Conservation (phyloP, 2,113 vertebrate species). For the Jacana jacana region DNA sequence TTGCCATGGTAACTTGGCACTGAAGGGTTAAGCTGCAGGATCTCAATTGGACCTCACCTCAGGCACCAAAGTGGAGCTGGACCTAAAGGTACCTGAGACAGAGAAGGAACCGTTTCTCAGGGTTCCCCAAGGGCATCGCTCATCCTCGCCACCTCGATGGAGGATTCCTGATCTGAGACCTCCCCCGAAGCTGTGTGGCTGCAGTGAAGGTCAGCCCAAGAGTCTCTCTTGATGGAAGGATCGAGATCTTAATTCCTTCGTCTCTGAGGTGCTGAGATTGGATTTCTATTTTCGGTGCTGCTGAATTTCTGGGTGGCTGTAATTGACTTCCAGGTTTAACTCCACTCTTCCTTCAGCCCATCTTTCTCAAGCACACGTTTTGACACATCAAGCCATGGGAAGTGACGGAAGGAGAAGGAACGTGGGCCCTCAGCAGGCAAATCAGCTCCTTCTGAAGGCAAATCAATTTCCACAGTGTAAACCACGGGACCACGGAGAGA, state of each 20-base stretch:
- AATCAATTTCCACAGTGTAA: neutral
- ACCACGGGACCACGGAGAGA: neutral
- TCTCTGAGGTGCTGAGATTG: neutral
- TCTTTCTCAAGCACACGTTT: neutral
- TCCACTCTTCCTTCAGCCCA: neutral
- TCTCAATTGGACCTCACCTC: neutral
- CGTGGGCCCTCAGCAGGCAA: accelerated
- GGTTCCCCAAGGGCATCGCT: neutral
- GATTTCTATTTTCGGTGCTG: slow-evolving; percentile 18
- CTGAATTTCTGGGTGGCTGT: neutral
- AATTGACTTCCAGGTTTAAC: neutral
- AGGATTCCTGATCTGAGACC: neutral
- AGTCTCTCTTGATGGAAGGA: neutral
- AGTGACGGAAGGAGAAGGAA: neutral
- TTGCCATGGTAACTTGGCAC: neutral
- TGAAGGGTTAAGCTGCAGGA: neutral
- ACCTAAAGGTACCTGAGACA: neutral
- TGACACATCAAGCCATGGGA: neutral
- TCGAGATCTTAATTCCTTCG: neutral
- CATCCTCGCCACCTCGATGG: neutral
- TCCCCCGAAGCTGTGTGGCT: neutral
- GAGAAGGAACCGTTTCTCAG: neutral
- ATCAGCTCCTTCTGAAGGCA: neutral
- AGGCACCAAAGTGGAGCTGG: neutral
- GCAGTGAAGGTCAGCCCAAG: neutral